Percentiles rank a stretch among this genome's conserved stretches.
Evolutionary conservation across 2,888 invertebrate species (phyloP).

Genomic region (Phyllotreta cruciferae): DNA sequence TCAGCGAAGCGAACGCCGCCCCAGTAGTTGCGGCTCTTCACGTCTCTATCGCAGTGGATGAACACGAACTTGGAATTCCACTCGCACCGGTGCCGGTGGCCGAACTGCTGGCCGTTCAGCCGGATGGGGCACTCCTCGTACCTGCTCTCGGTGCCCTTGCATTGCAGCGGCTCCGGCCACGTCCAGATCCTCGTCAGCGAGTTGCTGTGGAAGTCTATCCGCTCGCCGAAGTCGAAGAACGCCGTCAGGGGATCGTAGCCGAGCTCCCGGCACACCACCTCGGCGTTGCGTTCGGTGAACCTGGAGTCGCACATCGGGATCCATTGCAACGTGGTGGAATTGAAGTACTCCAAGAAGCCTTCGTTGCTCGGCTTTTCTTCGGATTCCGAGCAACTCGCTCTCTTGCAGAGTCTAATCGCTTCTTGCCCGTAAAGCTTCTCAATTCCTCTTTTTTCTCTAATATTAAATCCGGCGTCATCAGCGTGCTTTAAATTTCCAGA

Average conservation of each 20-base stretch:
- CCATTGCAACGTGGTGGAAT: constrained; percentile 94
- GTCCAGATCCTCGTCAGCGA: constrained; percentile 88
- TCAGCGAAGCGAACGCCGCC: constrained; percentile 94
- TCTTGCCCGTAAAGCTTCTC: constrained; percentile 64
- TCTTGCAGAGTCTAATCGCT: constrained; percentile 78
- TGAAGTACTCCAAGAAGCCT: constrained; percentile 95
- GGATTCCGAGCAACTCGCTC: constrained; percentile 71
- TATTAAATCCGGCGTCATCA: constrained; percentile 53
- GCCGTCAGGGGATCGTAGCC: constrained; percentile 90
- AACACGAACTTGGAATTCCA: constrained; percentile 94
- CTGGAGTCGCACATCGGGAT: constrained; percentile 94
- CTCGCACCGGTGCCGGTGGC: constrained; percentile 82
- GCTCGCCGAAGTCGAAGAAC: constrained; percentile 83
- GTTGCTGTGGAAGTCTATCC: constrained; percentile 89
- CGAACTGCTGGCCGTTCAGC: constrained; percentile 88
- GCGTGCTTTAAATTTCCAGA: constrained; percentile 51
- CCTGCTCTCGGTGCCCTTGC: constrained; percentile 76
- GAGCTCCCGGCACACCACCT: constrained; percentile 93
- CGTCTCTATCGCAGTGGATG: constrained; percentile 82
- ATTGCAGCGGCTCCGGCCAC: constrained; percentile 93
- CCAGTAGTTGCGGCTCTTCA: constrained; percentile 79
- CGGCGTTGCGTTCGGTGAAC: constrained; percentile 95
- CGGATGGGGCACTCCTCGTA: constrained; percentile 87
- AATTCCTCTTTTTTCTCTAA: constrained; percentile 51
- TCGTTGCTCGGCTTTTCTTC: constrained; percentile 67